A percentile compares a stretch with the other conserved stretches of the same genome.
These are phyloP conservation scores for Argyrosomus japonicus DNA, from an alignment of 2,113 vertebrate species.

Conservation along the genomic window DNA sequence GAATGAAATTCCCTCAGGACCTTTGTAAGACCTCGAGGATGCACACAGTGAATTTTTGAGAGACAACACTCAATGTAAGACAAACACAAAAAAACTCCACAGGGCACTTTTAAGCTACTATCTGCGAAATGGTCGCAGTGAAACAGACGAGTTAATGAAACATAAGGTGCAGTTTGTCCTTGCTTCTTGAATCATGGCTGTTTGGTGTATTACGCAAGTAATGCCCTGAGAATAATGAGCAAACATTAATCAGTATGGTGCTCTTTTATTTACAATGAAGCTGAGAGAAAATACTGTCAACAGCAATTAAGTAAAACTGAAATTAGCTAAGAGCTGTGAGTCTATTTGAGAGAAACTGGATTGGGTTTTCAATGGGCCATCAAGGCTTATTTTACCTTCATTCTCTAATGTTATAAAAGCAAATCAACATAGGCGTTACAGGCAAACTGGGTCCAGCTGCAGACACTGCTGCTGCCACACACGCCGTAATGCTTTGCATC, in stretches of 20 bases:
- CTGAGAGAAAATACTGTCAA: conserved; percentile 36
- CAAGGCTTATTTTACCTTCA: background rate
- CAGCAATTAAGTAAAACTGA: conserved; percentile 28
- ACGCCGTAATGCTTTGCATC: background rate
- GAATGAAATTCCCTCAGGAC: background rate
- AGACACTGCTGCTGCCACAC: background rate
- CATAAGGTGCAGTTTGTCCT: conserved; percentile 15
- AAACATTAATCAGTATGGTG: conserved; percentile 13
- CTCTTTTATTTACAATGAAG: conserved; percentile 37
- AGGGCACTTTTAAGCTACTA: conserved; percentile 3
- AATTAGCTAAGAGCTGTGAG: conserved; percentile 12
- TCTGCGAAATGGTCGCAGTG: background rate
- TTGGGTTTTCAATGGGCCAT: conserved; percentile 23
- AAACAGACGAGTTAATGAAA: conserved; percentile 44
- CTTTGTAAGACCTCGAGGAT: background rate
- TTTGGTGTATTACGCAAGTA: background rate
- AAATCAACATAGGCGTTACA: conserved; percentile 11
- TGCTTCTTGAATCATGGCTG: conserved; percentile 12
- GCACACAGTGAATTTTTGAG: background rate
- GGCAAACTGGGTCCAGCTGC: background rate
- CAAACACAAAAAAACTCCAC: background rate
- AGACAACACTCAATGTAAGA: background rate
- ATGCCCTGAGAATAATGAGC: conserved; percentile 34
- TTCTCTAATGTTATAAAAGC: conserved; percentile 12
- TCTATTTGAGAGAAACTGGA: conserved; percentile 30